A percentile compares a stretch with the other conserved stretches of the same genome.
These are phyloP conservation scores for Lycaena phlaeas DNA, from an alignment of 2,888 invertebrate genomes.

Conservation along the genomic window DNA sequence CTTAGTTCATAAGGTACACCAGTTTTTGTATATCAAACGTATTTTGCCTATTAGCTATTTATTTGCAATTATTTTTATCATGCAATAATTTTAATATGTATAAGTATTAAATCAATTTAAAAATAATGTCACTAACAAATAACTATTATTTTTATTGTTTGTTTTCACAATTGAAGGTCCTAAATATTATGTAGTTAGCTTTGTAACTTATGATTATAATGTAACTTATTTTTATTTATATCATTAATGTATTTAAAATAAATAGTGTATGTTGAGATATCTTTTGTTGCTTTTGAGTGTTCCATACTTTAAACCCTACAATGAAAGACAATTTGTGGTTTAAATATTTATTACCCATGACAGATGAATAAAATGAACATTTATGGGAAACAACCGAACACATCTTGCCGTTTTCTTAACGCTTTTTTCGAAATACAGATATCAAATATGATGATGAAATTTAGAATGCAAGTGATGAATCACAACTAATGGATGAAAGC, in stretches of 20 bases:
- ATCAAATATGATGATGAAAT: constrained; percentile 1
- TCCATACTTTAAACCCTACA: constrained; percentile 6
- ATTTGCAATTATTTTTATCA: neutral
- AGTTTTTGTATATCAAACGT: neutral
- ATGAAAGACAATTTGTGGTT: constrained; percentile 11
- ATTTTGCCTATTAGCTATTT: constrained; percentile 1
- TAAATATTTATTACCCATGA: constrained; percentile 11
- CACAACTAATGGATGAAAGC: neutral
- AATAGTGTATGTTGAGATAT: constrained; percentile 11
- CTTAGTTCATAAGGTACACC: constrained; percentile 4
- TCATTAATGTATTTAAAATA: constrained; percentile 8
- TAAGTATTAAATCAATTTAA: neutral
- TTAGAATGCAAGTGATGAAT: constrained; percentile 1
- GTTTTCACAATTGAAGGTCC: neutral
- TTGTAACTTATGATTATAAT: constrained; percentile 30
- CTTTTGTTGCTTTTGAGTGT: constrained; percentile 4
- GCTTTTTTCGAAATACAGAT: too few species aligned
- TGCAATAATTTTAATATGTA: neutral
- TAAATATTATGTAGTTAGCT: constrained; percentile 9
- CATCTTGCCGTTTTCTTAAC: too few species aligned
- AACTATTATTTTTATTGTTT: neutral
- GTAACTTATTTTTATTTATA: constrained; percentile 29
- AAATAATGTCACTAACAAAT: neutral
- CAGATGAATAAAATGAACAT: constrained; percentile 9
- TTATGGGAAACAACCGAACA: neutral